Conservation (phyloP, 2,113 vertebrate species). For the Orthonyx spaldingii region DNA sequence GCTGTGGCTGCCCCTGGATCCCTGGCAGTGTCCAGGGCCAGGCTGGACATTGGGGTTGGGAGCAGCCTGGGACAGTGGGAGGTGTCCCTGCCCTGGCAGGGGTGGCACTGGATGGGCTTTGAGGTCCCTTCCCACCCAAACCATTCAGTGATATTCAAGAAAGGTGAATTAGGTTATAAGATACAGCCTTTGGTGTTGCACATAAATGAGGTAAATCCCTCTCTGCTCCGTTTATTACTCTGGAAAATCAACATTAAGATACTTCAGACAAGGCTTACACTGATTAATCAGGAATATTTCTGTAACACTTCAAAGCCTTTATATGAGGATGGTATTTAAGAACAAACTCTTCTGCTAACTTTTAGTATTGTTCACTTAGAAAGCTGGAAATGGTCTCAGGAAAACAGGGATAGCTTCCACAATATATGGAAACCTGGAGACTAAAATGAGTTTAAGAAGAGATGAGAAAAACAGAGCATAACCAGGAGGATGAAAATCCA, state of each 20-base stretch:
- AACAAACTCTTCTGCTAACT: background rate
- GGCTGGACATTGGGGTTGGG: background rate
- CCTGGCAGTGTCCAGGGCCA: background rate
- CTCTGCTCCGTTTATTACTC: background rate
- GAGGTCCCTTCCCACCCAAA: background rate
- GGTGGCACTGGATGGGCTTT: background rate
- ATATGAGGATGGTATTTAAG: background rate
- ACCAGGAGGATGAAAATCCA: background rate
- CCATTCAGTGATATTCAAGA: background rate
- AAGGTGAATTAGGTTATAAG: background rate
- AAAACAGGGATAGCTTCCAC: background rate
- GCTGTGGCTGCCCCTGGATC: background rate
- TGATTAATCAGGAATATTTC: background rate
- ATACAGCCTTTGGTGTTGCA: background rate
- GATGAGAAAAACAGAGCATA: background rate
- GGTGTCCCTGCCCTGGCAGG: background rate
- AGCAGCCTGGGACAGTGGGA: fast-evolving
- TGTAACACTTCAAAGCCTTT: background rate
- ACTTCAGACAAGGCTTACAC: background rate
- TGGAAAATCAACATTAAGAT: background rate
- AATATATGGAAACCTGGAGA: background rate
- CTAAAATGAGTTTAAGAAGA: background rate
- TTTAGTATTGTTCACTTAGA: background rate
- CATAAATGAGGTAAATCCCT: background rate
- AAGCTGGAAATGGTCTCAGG: background rate